Conservation (phyloP, 2,113 vertebrate genomes). For the Glaucomys volans region DNA sequence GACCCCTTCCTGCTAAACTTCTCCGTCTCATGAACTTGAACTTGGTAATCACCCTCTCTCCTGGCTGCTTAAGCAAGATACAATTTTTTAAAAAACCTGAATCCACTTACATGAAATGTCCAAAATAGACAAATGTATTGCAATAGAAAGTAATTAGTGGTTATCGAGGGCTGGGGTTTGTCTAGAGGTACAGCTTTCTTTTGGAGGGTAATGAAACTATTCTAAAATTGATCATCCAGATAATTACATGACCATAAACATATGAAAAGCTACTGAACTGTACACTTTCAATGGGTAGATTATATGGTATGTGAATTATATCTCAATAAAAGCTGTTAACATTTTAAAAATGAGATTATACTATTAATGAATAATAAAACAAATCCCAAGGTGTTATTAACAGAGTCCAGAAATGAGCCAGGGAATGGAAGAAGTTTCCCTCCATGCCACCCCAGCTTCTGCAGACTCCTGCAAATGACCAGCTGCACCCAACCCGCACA, state of each 20-base stretch:
- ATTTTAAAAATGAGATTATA: background rate
- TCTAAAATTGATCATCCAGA: background rate
- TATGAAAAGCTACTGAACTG: background rate
- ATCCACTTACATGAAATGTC: background rate
- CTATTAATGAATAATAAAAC: background rate
- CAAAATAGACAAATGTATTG: background rate
- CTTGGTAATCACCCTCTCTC: background rate
- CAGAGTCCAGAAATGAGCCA: background rate
- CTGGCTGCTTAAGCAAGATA: background rate
- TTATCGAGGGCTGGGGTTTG: background rate
- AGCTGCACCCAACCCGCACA: accelerated
- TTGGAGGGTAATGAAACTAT: background rate
- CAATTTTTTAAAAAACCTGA: background rate
- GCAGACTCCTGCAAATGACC: background rate
- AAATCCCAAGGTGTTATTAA: background rate
- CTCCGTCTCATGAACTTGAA: background rate
- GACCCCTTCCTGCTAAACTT: background rate
- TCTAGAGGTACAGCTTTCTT: background rate
- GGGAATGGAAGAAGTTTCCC: background rate
- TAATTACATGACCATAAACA: background rate
- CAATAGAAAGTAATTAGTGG: background rate
- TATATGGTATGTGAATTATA: background rate
- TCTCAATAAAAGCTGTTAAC: background rate
- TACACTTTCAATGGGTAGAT: background rate
- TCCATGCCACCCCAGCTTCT: accelerated